Conservation (phyloP, 2,888 invertebrate genomes). For the Calameuta pallipes region DNA sequence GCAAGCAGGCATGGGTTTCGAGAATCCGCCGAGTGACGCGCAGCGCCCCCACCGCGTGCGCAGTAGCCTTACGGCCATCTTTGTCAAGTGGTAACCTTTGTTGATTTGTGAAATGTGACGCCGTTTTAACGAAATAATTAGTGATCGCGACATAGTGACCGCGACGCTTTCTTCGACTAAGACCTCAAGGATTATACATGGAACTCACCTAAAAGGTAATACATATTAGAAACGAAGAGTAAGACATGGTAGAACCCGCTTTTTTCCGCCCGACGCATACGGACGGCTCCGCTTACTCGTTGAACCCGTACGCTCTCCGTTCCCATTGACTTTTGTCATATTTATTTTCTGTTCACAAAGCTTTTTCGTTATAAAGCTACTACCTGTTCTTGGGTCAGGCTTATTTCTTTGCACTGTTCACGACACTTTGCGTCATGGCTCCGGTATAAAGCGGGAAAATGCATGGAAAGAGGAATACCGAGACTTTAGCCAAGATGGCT, state of each 20-base stretch:
- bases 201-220: constrained; percentile 32
- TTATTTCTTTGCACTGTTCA: not conserved
- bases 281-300: constrained; percentile 23
- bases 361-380: not conserved
- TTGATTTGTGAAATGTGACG: constrained; percentile 67
- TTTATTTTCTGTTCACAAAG: not conserved
- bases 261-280: constrained; percentile 35
- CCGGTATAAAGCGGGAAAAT: constrained; percentile 12
- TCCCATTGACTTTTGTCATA: constrained; percentile 8
- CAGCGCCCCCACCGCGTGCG: constrained; percentile 47
- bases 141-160: constrained; percentile 52
- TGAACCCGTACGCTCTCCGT: constrained; percentile 19
- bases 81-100: constrained; percentile 66
- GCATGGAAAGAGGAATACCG: constrained; percentile 19
- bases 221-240: not conserved
- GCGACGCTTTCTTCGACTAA: constrained; percentile 24
- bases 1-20: constrained; percentile 16
- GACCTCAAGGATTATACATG: constrained; percentile 23
- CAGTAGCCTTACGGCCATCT: constrained; percentile 61
- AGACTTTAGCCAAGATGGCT: constrained; percentile 56
- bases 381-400: not conserved
- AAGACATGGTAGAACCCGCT: not conserved
- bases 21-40: constrained; percentile 46
- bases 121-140: constrained; percentile 53
- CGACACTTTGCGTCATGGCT: not conserved